A percentile compares a stretch with the other conserved stretches of the same genome.
Evolutionary conservation across 2,797 vertebrate species (phyloP).

Genomic region (Alfaro cultratus): DNA sequence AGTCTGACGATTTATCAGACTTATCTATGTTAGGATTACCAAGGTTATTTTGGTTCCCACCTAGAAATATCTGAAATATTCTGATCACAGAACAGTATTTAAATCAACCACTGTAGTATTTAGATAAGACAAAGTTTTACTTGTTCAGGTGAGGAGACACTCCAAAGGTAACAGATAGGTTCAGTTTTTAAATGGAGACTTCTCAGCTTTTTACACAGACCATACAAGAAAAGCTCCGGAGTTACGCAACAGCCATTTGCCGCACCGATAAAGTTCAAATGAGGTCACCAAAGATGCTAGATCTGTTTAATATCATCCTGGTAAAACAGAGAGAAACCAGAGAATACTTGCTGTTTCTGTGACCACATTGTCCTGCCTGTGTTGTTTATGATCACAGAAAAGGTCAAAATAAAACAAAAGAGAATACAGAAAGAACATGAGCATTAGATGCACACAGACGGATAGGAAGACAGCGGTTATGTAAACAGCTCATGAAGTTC

Average conservation of each 20-base stretch:
- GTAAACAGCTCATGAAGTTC: neutral
- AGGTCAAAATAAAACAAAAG: neutral
- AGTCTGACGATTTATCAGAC: neutral
- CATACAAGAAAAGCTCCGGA: neutral
- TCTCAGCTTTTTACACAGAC: neutral
- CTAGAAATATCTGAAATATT: neutral
- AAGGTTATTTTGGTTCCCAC: neutral
- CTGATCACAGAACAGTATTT: neutral
- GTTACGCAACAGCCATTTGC: neutral
- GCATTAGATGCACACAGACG: neutral
- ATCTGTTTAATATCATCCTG: neutral
- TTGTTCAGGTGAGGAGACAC: neutral
- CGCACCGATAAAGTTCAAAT: neutral
- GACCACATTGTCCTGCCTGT: neutral
- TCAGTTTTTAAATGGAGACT: neutral
- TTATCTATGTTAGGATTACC: neutral
- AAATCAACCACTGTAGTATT: neutral
- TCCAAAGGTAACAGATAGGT: neutral
- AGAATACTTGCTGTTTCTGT: neutral
- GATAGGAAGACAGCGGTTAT: neutral
- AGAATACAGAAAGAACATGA: neutral
- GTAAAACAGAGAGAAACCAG: neutral
- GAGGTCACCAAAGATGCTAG: conserved; percentile 5
- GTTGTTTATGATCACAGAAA: conserved; percentile 8
- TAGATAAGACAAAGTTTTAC: neutral